Evolutionary conservation across 2,113 vertebrate species (phyloP).

Genomic region (Nettapus auritus): DNA sequence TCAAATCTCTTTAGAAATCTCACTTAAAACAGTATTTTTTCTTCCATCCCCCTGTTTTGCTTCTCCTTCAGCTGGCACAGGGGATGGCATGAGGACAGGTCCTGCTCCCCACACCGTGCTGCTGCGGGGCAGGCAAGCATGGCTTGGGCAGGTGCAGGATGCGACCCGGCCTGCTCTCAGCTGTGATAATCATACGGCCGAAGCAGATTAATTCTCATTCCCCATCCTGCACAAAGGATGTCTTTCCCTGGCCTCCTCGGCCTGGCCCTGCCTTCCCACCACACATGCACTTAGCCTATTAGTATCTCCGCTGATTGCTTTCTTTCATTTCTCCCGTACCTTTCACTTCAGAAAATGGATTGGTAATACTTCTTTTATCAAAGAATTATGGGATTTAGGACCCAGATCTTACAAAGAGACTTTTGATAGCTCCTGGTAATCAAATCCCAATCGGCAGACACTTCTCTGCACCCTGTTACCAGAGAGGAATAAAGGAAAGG

Average conservation of each 20-base stretch:
- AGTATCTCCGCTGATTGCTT: conserved; percentile 84
- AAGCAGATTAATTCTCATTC: conserved; percentile 28
- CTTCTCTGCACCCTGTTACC: conserved; percentile 80
- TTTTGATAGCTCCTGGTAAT: conserved; percentile 84
- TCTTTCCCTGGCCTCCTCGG: not conserved
- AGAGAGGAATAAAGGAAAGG: conserved; percentile 81
- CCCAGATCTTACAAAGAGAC: conserved; percentile 80
- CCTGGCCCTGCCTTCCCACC: not conserved
- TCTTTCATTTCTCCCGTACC: conserved; percentile 82
- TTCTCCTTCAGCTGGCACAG: not conserved
- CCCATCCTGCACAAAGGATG: not conserved
- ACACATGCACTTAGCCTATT: conserved; percentile 74
- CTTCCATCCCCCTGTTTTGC: not conserved
- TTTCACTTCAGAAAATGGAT: conserved; percentile 88
- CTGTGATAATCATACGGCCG: not conserved
- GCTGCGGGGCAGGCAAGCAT: too few species aligned
- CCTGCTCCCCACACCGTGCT: not conserved
- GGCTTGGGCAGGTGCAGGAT: not conserved
- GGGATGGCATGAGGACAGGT: not conserved
- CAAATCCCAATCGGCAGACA: conserved; percentile 87
- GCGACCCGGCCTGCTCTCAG: not conserved
- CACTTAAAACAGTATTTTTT: not conserved
- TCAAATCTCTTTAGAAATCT: not conserved
- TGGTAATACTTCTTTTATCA: conserved; percentile 86
- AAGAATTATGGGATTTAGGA: conserved; percentile 97